Conservation (phyloP, 2,888 invertebrate genomes). For the Platyscelio sp. region DNA sequence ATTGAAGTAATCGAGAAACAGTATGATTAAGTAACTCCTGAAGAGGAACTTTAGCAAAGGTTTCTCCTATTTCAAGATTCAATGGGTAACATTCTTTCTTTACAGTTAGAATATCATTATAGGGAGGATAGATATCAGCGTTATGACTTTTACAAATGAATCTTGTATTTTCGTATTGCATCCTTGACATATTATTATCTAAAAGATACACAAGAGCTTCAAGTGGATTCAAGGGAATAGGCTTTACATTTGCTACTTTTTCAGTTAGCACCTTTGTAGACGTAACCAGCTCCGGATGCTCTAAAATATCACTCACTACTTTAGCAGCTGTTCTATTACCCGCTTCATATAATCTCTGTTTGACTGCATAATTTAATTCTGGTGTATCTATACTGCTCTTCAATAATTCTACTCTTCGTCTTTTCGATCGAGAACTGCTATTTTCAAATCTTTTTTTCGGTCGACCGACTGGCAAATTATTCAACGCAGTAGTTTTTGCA, state of each 20-base stretch:
- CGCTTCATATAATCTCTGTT: not conserved
- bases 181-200: constrained; percentile 18
- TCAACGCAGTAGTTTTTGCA: not conserved
- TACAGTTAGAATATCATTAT: constrained; percentile 11
- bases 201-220: constrained; percentile 24
- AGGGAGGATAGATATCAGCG: constrained; percentile 41
- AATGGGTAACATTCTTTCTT: constrained; percentile 26
- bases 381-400: not conserved
- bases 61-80: constrained; percentile 34
- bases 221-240: not conserved
- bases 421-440: not conserved
- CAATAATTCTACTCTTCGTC: not conserved
- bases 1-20: constrained; percentile 9
- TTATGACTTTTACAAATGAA: constrained; percentile 29
- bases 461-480: not conserved
- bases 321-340: constrained; percentile 1
- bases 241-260: not conserved
- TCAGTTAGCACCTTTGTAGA: not conserved
- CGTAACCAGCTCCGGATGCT: not conserved
- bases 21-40: constrained; percentile 33
- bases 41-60: not conserved
- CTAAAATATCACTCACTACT: constrained; percentile 5
- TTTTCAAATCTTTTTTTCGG: constrained; percentile 8
- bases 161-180: constrained; percentile 18
- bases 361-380: constrained; percentile 16